Evolutionary conservation across 2,113 vertebrate genomes (phyloP), one percentile per base, ranked within the genome.

Genomic region (Capreolus pygargus): DNA sequence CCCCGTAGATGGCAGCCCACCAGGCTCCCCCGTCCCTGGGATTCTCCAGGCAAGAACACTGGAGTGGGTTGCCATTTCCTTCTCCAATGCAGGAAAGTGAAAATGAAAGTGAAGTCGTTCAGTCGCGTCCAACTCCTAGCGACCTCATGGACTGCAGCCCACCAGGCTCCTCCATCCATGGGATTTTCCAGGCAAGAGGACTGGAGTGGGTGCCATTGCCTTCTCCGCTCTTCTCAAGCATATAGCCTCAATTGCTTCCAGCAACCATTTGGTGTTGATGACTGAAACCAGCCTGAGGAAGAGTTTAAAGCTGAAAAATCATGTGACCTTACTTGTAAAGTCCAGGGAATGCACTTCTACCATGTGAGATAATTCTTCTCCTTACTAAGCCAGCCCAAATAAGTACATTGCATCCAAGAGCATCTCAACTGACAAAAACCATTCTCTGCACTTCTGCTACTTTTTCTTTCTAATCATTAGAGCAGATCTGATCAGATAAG

Each of bases 231-330:
- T 70, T 79, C 21, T 55, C 16, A 55, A 36, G 27, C 11, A 70
- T 43, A 30, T 17, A 86, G 33, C 21, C 30, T 58, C 60, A 45
- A 23, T 39, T 61, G 30, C 6, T 94, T 36, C n/a, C 83, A 94
- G 45, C 19, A 83, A 39, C 5, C 28, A 16, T 33, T 92, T 67
- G 15, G 19, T 92, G 25, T 3, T 94, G 33, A 54, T 30, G 43
- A 92, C 7, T 15, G 33, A 94, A 97, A 15, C 5, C 13, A 84
- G 30, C 6, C 1, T 50, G 28, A 60, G 23, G 0, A 93, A 52
- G 14, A 79, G 19, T 82, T 88, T 61, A 52, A 93, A 67, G 19
- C 28, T 96, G 58, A 94, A 83, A 96, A 95, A 15, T 70, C 33
- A 45, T 92, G 15, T 58, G 28, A 79, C 13, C 13, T 67, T 10